Conservation (phyloP, 2,113 vertebrate genomes). For the Cyprinus carpio region DNA sequence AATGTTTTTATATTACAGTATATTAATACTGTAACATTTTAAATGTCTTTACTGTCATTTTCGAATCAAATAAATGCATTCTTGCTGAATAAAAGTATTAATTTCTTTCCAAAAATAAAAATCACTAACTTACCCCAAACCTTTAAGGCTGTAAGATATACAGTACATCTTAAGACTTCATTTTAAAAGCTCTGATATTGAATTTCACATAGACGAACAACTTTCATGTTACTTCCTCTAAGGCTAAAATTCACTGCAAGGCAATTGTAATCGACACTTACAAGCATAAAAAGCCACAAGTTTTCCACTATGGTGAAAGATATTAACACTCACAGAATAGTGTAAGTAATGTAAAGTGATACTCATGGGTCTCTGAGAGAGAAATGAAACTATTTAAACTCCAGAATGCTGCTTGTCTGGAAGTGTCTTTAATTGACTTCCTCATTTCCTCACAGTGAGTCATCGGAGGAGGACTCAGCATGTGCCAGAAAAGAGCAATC, state of each 20-base stretch:
- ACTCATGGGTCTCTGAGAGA: background rate
- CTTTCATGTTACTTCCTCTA: background rate
- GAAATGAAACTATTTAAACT: background rate
- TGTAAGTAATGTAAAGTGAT: background rate
- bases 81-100: background rate
- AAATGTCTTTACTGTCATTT: background rate
- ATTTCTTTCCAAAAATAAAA: background rate
- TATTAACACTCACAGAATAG: background rate
- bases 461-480: conserved; percentile 72
- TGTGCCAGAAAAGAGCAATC: conserved; percentile 68
- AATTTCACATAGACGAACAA: background rate
- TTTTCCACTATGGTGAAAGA: background rate
- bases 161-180: background rate
- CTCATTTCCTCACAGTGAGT: conserved; percentile 66
- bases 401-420: conserved; percentile 24
- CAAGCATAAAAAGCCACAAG: background rate
- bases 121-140: background rate
- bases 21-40: background rate
- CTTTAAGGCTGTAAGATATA: background rate
- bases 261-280: background rate
- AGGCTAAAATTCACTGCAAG: background rate
- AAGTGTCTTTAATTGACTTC: background rate
- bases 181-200: background rate
- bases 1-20: background rate
- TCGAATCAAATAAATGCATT: background rate